Percentiles rank a stretch among this genome's conserved stretches.
Conservation (phyloP, 2,888 invertebrate genomes). For the Abscondita cerata region DNA sequence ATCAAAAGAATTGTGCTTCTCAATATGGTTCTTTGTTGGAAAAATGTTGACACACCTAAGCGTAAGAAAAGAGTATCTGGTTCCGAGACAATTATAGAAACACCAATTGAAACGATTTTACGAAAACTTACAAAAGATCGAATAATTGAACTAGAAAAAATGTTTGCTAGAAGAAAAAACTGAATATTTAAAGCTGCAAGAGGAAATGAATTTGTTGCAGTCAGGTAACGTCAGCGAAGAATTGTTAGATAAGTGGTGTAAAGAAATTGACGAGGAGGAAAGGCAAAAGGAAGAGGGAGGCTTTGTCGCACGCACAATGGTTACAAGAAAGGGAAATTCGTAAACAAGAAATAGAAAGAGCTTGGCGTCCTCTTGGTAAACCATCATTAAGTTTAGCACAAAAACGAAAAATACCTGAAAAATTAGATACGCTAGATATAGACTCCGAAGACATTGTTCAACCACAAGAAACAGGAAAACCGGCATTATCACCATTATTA, state of each 20-base stretch:
- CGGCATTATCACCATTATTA: slow-evolving; percentile 75
- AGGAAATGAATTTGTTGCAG: slow-evolving; percentile 65
- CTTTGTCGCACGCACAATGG: slow-evolving; percentile 67
- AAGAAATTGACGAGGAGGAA: slow-evolving; percentile 75
- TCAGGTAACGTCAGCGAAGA: slow-evolving; percentile 72
- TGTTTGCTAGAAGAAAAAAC: slow-evolving; percentile 74
- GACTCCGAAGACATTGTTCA: slow-evolving; percentile 47
- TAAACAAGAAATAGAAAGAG: slow-evolving; percentile 66
- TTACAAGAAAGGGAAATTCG: slow-evolving; percentile 71
- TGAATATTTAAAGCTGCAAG: slow-evolving; percentile 75
- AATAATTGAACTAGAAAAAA: slow-evolving; percentile 76
- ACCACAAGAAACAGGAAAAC: slow-evolving; percentile 52
- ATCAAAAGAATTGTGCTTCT: slow-evolving; percentile 87
- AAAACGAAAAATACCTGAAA: slow-evolving; percentile 55
- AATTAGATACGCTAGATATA: slow-evolving; percentile 50
- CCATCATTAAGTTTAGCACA: slow-evolving; percentile 44
- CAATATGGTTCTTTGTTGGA: slow-evolving; percentile 86
- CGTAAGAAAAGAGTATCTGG: slow-evolving; percentile 77
- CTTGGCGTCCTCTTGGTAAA: slow-evolving; percentile 63
- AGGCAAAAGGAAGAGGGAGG: slow-evolving; percentile 74
- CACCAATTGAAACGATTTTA: slow-evolving; percentile 81
- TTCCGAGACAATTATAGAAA: slow-evolving; percentile 63
- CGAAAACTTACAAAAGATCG: slow-evolving; percentile 79
- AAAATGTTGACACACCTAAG: slow-evolving; percentile 83
- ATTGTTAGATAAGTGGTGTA: slow-evolving; percentile 76